These are phyloP conservation scores for Aphelenchoides fujianensis DNA, from an alignment of 1,140 invertebrate species.

Conservation along the genomic window DNA sequence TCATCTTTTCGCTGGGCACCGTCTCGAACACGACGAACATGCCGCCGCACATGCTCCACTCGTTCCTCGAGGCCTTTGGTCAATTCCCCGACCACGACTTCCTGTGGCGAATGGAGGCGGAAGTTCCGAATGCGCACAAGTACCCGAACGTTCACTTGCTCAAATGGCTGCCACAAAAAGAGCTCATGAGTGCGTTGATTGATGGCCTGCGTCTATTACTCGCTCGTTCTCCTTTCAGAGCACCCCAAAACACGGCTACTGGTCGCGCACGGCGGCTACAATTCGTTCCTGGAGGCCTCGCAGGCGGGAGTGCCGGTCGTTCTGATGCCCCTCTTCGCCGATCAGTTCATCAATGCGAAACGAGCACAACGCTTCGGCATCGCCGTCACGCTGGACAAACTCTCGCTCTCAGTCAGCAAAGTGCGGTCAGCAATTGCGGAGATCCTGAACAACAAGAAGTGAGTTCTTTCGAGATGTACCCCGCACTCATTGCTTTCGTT, in stretches of 20 bases:
- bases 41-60: constrained; percentile 52
- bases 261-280: constrained; percentile 62
- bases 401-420: constrained; percentile 24
- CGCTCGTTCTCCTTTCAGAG: constrained; percentile 36
- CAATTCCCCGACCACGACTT: constrained; percentile 51
- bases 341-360: constrained; percentile 60
- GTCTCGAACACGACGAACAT: constrained; percentile 62
- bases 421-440: background rate
- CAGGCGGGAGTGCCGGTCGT: constrained; percentile 60
- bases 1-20: constrained; percentile 61
- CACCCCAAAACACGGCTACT: constrained; percentile 55
- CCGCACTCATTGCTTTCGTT: constrained; percentile 1
- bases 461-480: constrained; percentile 16
- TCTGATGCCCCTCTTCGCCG: constrained; percentile 60
- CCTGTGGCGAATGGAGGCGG: constrained; percentile 58
- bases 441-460: constrained; percentile 10
- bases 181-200: constrained; percentile 54
- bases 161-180: constrained; percentile 61
- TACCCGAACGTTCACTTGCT: constrained; percentile 53
- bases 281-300: constrained; percentile 58
- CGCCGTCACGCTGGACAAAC: constrained; percentile 33
- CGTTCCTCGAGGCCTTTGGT: constrained; percentile 59
- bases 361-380: constrained; percentile 57
- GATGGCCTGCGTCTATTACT: constrained; percentile 1
- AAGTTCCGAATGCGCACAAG: constrained; percentile 35